Percentiles rank a stretch among this genome's conserved stretches.
Conservation (phyloP, 2,888 invertebrate genomes). For the Eudasyphora cyanicolor region DNA sequence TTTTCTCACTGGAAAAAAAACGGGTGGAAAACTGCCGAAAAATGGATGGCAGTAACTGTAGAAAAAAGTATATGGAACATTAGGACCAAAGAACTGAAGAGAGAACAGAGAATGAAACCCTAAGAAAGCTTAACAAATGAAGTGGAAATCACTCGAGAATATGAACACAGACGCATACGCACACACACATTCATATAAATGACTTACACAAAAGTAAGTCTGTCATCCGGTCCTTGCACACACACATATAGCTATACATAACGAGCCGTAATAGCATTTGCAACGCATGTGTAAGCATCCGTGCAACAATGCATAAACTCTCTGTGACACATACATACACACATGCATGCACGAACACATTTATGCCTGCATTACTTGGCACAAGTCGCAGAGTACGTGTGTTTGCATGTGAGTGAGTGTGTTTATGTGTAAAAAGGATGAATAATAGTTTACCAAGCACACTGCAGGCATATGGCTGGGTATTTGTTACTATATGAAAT, state of each 20-base stretch:
- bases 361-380: neutral
- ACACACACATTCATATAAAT: neutral
- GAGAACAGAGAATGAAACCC: slow-evolving; percentile 17
- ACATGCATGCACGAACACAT: neutral
- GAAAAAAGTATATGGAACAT: neutral
- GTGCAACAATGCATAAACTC: slow-evolving; percentile 9
- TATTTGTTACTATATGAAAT: neutral
- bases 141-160: slow-evolving; percentile 50
- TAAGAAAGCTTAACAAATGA: slow-evolving; percentile 55
- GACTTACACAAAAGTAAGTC: too few species aligned
- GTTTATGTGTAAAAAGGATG: neutral
- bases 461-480: neutral
- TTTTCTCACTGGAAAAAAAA: neutral
- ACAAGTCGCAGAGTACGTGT: neutral
- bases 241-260: slow-evolving; percentile 15
- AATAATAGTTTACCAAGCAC: slow-evolving; percentile 1
- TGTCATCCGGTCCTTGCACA: too few species aligned
- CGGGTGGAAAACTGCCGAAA: neutral
- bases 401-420: neutral
- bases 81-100: too few species aligned
- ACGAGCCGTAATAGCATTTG: slow-evolving; percentile 29
- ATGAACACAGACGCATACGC: neutral
- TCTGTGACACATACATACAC: neutral
- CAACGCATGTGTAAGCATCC: slow-evolving; percentile 31
- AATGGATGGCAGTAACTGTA: too few species aligned